Evolutionary conservation across 2,113 vertebrate species (phyloP).

Genomic region (Melanerpes aurifrons): DNA sequence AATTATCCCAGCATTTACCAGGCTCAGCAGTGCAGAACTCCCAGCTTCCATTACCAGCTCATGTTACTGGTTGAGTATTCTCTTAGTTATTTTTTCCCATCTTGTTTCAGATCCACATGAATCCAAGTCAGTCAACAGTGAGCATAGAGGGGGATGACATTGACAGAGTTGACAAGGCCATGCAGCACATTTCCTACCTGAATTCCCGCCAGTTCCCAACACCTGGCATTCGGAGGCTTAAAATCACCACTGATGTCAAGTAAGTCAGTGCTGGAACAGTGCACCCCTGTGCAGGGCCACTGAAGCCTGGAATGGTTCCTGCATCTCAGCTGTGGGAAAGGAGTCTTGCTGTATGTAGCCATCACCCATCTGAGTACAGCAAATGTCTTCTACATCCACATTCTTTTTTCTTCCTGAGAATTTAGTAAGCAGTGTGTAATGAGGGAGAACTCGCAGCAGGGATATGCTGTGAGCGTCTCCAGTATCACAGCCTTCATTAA

Average conservation of each 20-base stretch:
- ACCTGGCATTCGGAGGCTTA: slow-evolving; percentile 91
- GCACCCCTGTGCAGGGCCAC: fast-evolving
- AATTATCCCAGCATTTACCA: not conserved
- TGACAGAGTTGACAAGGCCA: slow-evolving; percentile 88
- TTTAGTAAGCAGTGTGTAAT: not conserved
- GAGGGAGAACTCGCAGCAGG: not conserved
- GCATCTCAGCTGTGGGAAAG: not conserved
- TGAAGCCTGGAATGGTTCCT: fast-evolving
- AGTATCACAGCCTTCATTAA: not conserved
- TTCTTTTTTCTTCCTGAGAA: not conserved
- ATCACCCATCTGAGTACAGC: fast-evolving
- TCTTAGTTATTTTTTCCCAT: too few species aligned
- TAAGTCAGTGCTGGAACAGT: slow-evolving; percentile 49
- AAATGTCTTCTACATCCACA: fast-evolving
- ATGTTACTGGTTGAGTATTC: fast-evolving
- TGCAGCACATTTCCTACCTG: slow-evolving; percentile 93
- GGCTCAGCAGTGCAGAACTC: not conserved
- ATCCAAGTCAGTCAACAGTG: slow-evolving; percentile 86
- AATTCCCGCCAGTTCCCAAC: slow-evolving; percentile 98
- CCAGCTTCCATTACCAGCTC: not conserved
- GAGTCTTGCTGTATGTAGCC: not conserved
- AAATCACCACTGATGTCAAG: slow-evolving; percentile 85
- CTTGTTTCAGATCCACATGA: slow-evolving; percentile 84
- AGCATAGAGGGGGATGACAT: slow-evolving; percentile 90
- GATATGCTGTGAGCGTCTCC: not conserved